Evolutionary conservation across 2,797 vertebrate species (phyloP), one percentile per base, ranked within the genome.

Genomic region (Chiloscyllium punctatum): DNA sequence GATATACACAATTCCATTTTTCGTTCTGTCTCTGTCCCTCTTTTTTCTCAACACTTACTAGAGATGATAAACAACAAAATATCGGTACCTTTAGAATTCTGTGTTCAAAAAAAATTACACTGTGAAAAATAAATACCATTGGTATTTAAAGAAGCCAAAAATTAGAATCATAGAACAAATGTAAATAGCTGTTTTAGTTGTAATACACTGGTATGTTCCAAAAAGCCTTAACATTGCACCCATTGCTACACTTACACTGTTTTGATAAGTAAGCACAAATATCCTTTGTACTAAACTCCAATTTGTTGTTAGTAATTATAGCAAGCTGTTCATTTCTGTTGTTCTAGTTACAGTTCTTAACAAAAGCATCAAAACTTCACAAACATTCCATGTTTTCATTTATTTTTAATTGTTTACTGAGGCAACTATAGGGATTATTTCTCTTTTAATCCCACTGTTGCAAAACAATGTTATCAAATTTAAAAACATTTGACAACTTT

Each of bases 141-240:
- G 94, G 94, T 95, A 95, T 95, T 95, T 51, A 95, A 94, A 53
- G 23, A 95, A 95, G 71, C 94, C 94, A 95, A 95, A 95, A 95
- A 95, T 92, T 95, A 95, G 71, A 95, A 95, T 5, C 57, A 74
- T 53, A 77, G 94, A 95, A 77, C 71, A 53, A 74, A 95, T 95
- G 94, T 77, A 95, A 95, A 95, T 95, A 95, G 94, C 71, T 95
- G 51, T 95, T 74, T 95, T 74, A 95, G 33, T 91, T 91, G 88
- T 91, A 91, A 18, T 37, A 66, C 88, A 91, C 88, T 91, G 88
- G 88, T 91, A 57, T 91, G 88, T n/a, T 91, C 88, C 69, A 77
- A 95, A 95, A 95, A 95, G 94, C 94, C 94, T 95, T 95, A 95
- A 95, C 71, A 57, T 95, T 95, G 48, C 71, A 95, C 48, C 69